Evolutionary conservation across 1,140 invertebrate genomes (phyloP).

Genomic region (Atopsyche davidsoni): DNA sequence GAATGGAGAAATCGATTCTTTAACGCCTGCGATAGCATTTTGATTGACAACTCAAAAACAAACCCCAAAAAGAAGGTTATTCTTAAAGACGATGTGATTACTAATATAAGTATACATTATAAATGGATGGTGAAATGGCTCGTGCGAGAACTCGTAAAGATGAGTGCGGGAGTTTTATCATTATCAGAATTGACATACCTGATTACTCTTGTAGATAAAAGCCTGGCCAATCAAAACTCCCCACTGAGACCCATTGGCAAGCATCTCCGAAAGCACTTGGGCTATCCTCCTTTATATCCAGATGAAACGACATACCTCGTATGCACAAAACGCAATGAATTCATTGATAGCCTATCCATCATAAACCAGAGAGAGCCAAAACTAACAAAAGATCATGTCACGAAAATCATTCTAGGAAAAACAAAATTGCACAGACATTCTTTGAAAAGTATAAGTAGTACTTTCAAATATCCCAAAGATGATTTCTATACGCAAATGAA

Average conservation of each 20-base stretch:
- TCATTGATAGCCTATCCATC: constrained; percentile 12
- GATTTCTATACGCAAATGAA: not conserved
- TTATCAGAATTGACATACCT: constrained; percentile 7
- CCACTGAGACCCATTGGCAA: constrained; percentile 23
- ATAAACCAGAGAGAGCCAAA: constrained; percentile 1
- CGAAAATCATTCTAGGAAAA: constrained; percentile 7
- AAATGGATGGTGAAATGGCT: constrained; percentile 53
- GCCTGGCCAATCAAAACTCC: constrained; percentile 17
- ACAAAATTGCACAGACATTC: constrained; percentile 4
- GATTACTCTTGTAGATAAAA: constrained; percentile 17
- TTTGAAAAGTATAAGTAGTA: constrained; percentile 21
- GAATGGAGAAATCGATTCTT: constrained; percentile 48
- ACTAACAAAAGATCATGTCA: constrained; percentile 2
- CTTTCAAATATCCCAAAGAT: constrained; percentile 18
- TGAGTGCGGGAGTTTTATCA: constrained; percentile 12
- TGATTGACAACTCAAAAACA: constrained; percentile 32
- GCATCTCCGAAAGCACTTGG: constrained; percentile 17
- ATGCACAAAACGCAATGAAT: constrained; percentile 11
- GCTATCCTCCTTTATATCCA: constrained; percentile 19
- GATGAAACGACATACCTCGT: constrained; percentile 25
- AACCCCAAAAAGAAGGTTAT: constrained; percentile 36
- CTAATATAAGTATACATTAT: constrained; percentile 46
- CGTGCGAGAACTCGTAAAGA: constrained; percentile 35
- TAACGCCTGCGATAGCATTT: constrained; percentile 32
- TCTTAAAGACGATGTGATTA: constrained; percentile 40